Conservation (phyloP, 1,140 invertebrate species). For the Musca vetustissima region DNA sequence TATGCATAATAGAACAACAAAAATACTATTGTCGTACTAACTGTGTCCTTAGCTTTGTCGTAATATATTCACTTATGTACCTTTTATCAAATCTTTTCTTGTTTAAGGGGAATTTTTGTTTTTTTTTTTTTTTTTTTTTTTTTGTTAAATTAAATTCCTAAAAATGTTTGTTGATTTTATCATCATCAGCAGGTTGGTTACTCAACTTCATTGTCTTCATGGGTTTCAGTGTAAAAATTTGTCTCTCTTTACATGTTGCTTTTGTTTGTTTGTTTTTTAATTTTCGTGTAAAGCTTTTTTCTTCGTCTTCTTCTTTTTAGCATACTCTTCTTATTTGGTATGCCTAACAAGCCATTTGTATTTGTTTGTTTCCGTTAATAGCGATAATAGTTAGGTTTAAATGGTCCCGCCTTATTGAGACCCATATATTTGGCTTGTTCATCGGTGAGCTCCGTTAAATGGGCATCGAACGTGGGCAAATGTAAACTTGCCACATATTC, state of each 20-base stretch:
- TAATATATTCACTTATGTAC: too few relatives aligned
- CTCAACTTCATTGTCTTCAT: neutral
- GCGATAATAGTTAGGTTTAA: conserved; percentile 98
- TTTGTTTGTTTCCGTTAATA: conserved; percentile 55
- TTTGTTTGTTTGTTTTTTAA: conserved; percentile 64
- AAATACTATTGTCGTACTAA: too few relatives aligned
- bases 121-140: neutral
- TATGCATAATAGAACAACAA: too few relatives aligned
- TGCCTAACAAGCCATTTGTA: neutral
- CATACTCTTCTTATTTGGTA: neutral
- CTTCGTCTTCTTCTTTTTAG: conserved; percentile 89
- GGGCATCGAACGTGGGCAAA: conserved; percentile 94
- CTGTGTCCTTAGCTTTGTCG: too few relatives aligned
- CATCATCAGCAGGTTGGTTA: conserved; percentile 58
- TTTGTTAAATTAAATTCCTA: neutral
- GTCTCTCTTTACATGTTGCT: conserved; percentile 61
- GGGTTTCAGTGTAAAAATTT: conserved; percentile 64
- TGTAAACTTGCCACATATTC: conserved; percentile 91
- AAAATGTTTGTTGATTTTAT: neutral
- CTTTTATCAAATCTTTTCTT: too few relatives aligned
- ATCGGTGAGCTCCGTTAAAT: conserved; percentile 92
- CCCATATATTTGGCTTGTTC: conserved; percentile 98
- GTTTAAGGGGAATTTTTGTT: too few relatives aligned
- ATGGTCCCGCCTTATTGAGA: conserved; percentile 94
- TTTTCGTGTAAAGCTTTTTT: conserved; percentile 10